Evolutionary conservation across 2,888 invertebrate species (phyloP).

Genomic region (Carcina quercana): DNA sequence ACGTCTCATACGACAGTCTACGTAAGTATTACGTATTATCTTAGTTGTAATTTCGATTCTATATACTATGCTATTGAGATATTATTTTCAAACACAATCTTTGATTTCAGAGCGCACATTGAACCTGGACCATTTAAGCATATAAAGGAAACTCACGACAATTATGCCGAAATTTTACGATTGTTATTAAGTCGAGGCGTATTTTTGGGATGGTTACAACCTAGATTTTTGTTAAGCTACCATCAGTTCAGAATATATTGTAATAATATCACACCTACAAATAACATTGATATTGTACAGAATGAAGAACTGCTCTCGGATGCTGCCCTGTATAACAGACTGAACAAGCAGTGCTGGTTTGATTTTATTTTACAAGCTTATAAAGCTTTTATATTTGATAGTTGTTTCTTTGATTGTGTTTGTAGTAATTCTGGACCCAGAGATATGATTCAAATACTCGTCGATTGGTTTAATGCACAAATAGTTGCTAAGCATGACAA

Average conservation of each 20-base stretch:
- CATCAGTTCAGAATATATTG: constrained; percentile 51
- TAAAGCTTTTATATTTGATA: constrained; percentile 70
- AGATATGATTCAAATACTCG: constrained; percentile 44
- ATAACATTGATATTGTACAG: constrained; percentile 45
- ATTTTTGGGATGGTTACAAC: constrained; percentile 43
- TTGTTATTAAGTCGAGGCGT: constrained; percentile 50
- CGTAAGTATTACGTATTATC: too few relatives aligned
- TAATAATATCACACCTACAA: constrained; percentile 40
- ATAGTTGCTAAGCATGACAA: constrained; percentile 36
- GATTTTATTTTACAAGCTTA: constrained; percentile 77
- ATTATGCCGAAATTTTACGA: constrained; percentile 48
- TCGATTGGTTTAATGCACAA: constrained; percentile 53
- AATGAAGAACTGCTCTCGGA: constrained; percentile 38
- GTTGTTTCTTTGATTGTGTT: constrained; percentile 61
- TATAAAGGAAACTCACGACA: constrained; percentile 54
- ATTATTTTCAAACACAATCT: constrained; percentile 5
- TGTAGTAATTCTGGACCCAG: constrained; percentile 44
- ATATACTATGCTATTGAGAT: too few relatives aligned
- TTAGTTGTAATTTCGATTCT: too few relatives aligned
- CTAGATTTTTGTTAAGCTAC: constrained; percentile 51
- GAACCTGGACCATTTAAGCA: constrained; percentile 37
- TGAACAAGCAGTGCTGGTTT: constrained; percentile 73
- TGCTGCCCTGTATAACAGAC: constrained; percentile 37
- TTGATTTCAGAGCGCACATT: constrained; percentile 35
- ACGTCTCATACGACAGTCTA: constrained; percentile 50